phyloP scores from a whole-genome alignment of 2,888 invertebrate genomes.

The Aleiodes leptofemur region DNA sequence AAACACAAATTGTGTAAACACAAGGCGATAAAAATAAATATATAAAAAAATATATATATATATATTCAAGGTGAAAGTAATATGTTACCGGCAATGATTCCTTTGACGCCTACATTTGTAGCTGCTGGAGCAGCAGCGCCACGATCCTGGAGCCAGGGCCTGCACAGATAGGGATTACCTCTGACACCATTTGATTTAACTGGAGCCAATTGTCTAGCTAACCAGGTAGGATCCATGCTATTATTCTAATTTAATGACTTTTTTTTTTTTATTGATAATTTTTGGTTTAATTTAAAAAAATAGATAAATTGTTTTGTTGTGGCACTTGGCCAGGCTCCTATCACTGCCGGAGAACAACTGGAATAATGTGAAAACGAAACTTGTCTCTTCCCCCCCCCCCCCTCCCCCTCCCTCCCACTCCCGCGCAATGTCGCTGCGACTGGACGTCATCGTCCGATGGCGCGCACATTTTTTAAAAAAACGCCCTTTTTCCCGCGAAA shows the following conservation, averaged over 20 bases:
- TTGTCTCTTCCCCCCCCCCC: conserved; percentile 7
- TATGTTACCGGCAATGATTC: conserved; percentile 87
- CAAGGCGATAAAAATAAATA: background rate
- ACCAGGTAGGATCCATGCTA: conserved; percentile 65
- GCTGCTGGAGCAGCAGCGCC: conserved; percentile 83
- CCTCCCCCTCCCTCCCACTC: no score
- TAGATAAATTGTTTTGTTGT: conserved; percentile 1
- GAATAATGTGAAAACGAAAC: background rate
- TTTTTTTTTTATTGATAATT: background rate
- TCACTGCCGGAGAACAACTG: conserved; percentile 52
- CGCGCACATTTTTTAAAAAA: conserved; percentile 12
- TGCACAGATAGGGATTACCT: conserved; percentile 77
- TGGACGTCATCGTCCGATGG: conserved; percentile 41
- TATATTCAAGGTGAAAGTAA: conserved; percentile 44
- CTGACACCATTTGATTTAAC: conserved; percentile 48
- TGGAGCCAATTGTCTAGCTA: conserved; percentile 55
- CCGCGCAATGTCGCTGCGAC: conserved; percentile 13
- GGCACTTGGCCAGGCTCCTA: conserved; percentile 38
- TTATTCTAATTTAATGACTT: conserved; percentile 22
- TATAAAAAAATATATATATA: background rate
- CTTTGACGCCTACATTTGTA: conserved; percentile 85
- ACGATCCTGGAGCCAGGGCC: conserved; percentile 86
- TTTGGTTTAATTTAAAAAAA: conserved; percentile 1
- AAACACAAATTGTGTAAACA: background rate
- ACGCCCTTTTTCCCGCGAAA: no score